Evolutionary conservation across 2,797 vertebrate species (phyloP).

Genomic region (Chanos chanos): DNA sequence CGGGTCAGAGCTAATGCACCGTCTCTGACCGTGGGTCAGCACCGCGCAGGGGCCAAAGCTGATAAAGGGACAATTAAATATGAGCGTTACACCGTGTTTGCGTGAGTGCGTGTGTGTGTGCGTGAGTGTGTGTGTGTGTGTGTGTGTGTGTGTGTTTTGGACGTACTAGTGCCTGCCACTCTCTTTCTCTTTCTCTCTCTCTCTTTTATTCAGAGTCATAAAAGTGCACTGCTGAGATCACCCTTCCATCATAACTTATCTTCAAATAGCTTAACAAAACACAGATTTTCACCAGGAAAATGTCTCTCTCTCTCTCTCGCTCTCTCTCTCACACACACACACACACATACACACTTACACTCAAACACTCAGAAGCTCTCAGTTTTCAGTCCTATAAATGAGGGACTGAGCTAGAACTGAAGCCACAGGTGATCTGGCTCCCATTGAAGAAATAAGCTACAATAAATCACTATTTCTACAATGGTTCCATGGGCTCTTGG

Average conservation of each 20-base stretch:
- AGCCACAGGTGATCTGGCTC: too few species aligned
- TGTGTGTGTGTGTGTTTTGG: background rate
- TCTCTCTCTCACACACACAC: background rate
- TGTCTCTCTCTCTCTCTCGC: too few species aligned
- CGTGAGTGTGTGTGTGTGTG: background rate
- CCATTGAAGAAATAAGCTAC: background rate
- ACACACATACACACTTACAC: slow-evolving; percentile 1
- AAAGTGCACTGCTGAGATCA: background rate
- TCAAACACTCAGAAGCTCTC: slow-evolving; percentile 19
- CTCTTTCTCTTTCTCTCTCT: too few species aligned
- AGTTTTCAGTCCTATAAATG: slow-evolving; percentile 13
- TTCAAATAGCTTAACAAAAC: background rate
- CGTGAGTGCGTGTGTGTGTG: background rate
- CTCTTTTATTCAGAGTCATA: background rate
- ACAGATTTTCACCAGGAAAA: too few species aligned
- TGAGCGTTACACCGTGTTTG: background rate
- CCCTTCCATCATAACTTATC: background rate
- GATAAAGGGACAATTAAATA: slow-evolving; percentile 11
- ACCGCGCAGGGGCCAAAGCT: background rate
- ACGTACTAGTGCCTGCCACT: background rate
- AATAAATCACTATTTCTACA: slow-evolving; percentile 12
- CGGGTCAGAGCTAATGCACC: slow-evolving; percentile 33
- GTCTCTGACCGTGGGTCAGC: slow-evolving; percentile 6
- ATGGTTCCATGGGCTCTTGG: slow-evolving; percentile 6
- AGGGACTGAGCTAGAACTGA: background rate